phyloP scores from a whole-genome alignment of 2,797 vertebrate species.

The Poecilia picta region DNA sequence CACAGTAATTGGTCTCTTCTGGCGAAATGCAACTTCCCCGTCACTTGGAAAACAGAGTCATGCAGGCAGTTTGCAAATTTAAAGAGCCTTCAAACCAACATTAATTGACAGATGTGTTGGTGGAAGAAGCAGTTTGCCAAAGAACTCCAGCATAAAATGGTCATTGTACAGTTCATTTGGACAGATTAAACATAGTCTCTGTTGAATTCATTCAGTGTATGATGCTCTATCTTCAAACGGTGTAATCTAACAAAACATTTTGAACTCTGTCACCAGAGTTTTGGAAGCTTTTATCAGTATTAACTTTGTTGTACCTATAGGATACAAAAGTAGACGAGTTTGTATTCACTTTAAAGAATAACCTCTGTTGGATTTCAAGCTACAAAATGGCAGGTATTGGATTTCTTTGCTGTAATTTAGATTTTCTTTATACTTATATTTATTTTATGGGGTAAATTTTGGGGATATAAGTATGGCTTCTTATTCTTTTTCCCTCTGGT shows the following conservation, averaged over 20 bases:
- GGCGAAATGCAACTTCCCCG: slow-evolving; percentile 32
- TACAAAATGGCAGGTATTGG: background rate
- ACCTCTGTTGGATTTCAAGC: background rate
- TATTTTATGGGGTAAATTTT: background rate
- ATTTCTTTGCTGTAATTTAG: background rate
- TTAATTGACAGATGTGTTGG: slow-evolving; percentile 32
- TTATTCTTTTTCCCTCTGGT: background rate
- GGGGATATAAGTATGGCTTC: background rate
- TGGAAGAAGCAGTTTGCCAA: background rate
- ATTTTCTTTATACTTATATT: background rate
- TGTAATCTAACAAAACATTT: background rate
- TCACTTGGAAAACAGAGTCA: no score
- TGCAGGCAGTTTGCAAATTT: background rate
- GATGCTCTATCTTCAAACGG: background rate
- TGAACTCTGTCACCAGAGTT: background rate
- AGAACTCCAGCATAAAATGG: background rate
- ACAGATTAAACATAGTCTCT: background rate
- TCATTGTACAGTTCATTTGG: background rate
- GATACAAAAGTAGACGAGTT: background rate
- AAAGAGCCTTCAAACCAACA: slow-evolving; percentile 32
- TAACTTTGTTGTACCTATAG: background rate
- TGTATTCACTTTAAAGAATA: background rate
- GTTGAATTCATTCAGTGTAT: background rate
- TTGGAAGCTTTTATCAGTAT: background rate
- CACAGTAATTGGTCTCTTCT: slow-evolving; percentile 65